phyloP scores from a whole-genome alignment of 2,797 vertebrate species.

The Pangasius macronema region DNA sequence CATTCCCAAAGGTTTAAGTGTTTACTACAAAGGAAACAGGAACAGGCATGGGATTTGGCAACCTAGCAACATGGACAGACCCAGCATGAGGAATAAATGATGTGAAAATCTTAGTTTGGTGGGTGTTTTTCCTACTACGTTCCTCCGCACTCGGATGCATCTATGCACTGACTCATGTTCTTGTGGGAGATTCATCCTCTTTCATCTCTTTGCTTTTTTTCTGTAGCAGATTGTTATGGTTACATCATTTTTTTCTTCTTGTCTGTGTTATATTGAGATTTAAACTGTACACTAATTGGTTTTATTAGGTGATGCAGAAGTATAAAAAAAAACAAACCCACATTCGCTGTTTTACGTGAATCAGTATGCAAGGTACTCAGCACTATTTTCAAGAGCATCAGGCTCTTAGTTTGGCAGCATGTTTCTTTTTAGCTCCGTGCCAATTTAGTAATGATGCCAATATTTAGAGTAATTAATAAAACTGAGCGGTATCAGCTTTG shows the following conservation, averaged over 20 bases:
- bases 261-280: slow-evolving; percentile 6
- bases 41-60: slow-evolving; percentile 62
- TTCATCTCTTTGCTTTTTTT: slow-evolving; percentile 44
- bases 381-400: background rate
- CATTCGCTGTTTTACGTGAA: background rate
- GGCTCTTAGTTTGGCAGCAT: slow-evolving; percentile 17
- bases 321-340: background rate
- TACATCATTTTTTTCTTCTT: background rate
- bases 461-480: slow-evolving; percentile 35
- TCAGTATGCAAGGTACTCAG: background rate
- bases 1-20: slow-evolving; percentile 55
- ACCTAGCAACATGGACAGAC: slow-evolving; percentile 45
- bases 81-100: slow-evolving; percentile 59
- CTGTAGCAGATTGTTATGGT: slow-evolving; percentile 31
- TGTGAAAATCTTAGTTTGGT: slow-evolving; percentile 53
- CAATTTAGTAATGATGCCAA: slow-evolving; percentile 22
- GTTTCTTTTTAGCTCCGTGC: slow-evolving; percentile 2
- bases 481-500: slow-evolving; percentile 1
- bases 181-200: slow-evolving; percentile 60
- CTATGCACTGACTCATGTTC: slow-evolving; percentile 59
- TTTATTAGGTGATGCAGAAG: background rate
- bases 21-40: slow-evolving; percentile 51
- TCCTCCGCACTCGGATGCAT: slow-evolving; percentile 31
- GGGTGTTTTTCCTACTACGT: slow-evolving; percentile 44
- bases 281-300: background rate